Base-by-base conservation (phyloP, 1,140 invertebrate species). In the Drosophila yakuba region DNA sequence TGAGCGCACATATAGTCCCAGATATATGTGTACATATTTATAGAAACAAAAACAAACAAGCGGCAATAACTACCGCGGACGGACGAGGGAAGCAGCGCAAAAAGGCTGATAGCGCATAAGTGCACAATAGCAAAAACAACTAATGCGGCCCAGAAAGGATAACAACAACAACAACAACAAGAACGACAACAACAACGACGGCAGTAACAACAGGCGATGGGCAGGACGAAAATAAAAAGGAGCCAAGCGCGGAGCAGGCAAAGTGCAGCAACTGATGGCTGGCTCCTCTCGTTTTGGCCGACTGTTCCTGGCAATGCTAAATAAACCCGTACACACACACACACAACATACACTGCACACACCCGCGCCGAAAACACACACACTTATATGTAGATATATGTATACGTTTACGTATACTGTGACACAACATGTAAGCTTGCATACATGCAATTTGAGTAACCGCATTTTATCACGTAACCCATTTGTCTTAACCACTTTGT, bases 391-490 rank as follows among this genome's bases (percentile, higher is more conserved):
- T 32, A 32, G 2, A 4, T 14, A 36, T 36, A 58, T 4, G 38
- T 61, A 67, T 48, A 54, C 52, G 48, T 63, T 38, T 54, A 76
- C 67, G 54, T 47, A 78, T 48, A 71, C 59, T 59, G 64, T 71
- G 66, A 75, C 64, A 90, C 43, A 80, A 74, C 67, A 82, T 90
- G 82, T 83, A 83, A 83, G 80, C 78, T 78, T 78, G 80, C 80
- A 91, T 88, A 81, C 80, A 91, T 91, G 84, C 89, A 85, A 91
- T 91, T 91, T 91, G 89, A 91, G 89, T 91, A 89, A 91, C 89
- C 89, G 90, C 89, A 89, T 91, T 91, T 91, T 91, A 91, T 91
- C 89, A 91, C 89, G 89, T 91, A 91, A 91, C 89, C 84, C 89
- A 91, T 91, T 91, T 91, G 84, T 91, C 89, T 91, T 91, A 91